phyloP scores from a whole-genome alignment of 2,797 vertebrate genomes.

The Pangasius sanitwongsei region DNA sequence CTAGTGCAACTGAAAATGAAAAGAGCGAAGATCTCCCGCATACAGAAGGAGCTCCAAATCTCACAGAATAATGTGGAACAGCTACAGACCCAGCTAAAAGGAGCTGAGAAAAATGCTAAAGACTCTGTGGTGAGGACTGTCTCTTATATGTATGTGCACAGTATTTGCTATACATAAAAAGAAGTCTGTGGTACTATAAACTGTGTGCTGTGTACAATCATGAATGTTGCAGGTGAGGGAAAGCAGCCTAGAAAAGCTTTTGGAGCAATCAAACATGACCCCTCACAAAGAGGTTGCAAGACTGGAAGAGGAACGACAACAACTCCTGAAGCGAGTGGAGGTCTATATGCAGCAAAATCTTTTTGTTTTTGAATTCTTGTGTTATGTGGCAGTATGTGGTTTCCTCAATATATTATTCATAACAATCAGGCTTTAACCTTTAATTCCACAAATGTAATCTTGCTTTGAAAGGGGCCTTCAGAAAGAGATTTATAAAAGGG shows the following conservation, averaged over 20 bases:
- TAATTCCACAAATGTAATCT: not conserved
- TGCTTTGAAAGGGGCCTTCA: not conserved
- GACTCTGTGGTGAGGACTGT: conserved; percentile 68
- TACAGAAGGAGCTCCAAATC: conserved; percentile 79
- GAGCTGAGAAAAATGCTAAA: conserved; percentile 67
- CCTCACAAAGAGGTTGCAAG: conserved; percentile 75
- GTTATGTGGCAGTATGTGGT: not conserved
- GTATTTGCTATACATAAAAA: not conserved
- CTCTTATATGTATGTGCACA: not conserved
- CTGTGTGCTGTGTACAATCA: not conserved
- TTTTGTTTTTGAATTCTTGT: not conserved
- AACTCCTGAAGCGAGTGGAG: conserved; percentile 82
- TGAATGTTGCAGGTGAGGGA: conserved; percentile 70
- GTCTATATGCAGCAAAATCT: conserved; percentile 64
- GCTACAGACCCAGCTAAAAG: conserved; percentile 73
- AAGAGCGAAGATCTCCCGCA: conserved; percentile 80
- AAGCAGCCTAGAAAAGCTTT: conserved; percentile 63
- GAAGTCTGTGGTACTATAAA: not conserved
- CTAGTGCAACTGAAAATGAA: conserved; percentile 86
- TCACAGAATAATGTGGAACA: conserved; percentile 69
- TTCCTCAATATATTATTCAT: not conserved
- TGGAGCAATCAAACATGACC: conserved; percentile 57
- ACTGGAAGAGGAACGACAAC: conserved; percentile 78
- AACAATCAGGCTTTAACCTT: not conserved
- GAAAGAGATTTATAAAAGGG: not conserved